phyloP scores from a whole-genome alignment of 64 coral and sea anemone species.

The Montipora foliosa region DNA sequence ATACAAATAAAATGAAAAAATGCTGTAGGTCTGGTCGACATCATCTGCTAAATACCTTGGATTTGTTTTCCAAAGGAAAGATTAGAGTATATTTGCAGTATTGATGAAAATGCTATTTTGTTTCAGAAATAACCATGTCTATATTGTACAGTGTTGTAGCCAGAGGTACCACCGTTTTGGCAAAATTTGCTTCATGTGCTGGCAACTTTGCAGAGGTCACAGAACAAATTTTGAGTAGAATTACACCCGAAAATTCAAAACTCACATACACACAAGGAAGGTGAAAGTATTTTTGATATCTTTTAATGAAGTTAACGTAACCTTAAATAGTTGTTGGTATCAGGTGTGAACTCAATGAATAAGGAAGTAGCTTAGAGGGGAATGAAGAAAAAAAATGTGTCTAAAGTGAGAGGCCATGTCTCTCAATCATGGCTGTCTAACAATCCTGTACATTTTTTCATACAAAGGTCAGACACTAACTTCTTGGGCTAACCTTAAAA shows the following conservation, averaged over 20 bases:
- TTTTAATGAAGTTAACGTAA: background rate
- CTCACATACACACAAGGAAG: conserved; percentile 98
- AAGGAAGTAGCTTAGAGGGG: no score
- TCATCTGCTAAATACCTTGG: no score
- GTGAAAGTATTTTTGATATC: conserved; percentile 24
- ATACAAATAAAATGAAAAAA: no score
- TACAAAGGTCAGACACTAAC: no score
- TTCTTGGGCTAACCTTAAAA: no score
- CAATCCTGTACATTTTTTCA: no score
- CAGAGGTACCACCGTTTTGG: conserved; percentile 92
- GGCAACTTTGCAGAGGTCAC: conserved; percentile 99
- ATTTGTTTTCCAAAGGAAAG: no score
- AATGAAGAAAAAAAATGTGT: no score
- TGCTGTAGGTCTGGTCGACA: no score
- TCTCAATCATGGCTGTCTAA: no score
- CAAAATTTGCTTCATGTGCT: conserved; percentile 98
- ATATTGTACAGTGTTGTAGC: conserved; percentile 96
- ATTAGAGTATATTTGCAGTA: no score
- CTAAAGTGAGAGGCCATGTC: no score
- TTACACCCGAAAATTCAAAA: conserved; percentile 99
- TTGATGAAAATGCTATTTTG: background rate
- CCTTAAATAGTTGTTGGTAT: background rate
- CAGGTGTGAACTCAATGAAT: background rate
- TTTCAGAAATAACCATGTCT: conserved; percentile 73
- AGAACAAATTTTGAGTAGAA: conserved; percentile 96